These are phyloP conservation scores for Drosophila fungiperda DNA, from an alignment of 2,888 invertebrate genomes.

Conservation along the genomic window DNA sequence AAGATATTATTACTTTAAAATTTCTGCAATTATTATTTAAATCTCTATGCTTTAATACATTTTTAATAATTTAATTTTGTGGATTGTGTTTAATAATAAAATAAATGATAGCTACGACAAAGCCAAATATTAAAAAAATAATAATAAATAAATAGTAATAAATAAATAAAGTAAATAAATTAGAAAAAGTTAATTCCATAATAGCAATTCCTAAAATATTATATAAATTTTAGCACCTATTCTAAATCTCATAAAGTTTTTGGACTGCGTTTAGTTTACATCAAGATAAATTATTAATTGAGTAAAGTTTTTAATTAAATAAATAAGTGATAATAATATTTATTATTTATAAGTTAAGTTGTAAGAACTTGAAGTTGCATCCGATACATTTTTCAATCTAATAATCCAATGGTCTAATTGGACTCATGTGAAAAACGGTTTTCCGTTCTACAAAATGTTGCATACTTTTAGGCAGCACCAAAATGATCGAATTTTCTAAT, in stretches of 20 bases:
- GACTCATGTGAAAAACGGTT: not conserved
- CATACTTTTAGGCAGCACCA: slow-evolving; percentile 45
- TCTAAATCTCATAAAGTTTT: not conserved
- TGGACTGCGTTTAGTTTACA: not conserved
- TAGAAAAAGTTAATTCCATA: not conserved
- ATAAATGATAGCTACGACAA: not conserved
- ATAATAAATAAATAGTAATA: too few relatives aligned
- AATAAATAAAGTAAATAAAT: not conserved
- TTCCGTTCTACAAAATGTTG: slow-evolving; percentile 9
- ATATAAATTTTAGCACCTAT: too few relatives aligned
- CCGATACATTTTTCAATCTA: not conserved
- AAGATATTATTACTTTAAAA: not conserved
- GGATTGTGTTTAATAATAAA: not conserved
- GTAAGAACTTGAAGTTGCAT: not conserved
- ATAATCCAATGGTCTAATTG: not conserved
- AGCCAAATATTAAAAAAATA: not conserved
- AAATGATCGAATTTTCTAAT: not conserved
- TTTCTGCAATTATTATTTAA: not conserved
- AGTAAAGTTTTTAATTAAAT: not conserved
- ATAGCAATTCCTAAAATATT: too few relatives aligned
- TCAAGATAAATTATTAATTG: not conserved
- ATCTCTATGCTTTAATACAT: accelerated
- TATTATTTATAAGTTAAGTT: not conserved
- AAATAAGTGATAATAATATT: not conserved
- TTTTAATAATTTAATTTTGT: too few relatives aligned